phyloP scores from a whole-genome alignment of 1,140 invertebrate species.

The Maniola jurtina region DNA sequence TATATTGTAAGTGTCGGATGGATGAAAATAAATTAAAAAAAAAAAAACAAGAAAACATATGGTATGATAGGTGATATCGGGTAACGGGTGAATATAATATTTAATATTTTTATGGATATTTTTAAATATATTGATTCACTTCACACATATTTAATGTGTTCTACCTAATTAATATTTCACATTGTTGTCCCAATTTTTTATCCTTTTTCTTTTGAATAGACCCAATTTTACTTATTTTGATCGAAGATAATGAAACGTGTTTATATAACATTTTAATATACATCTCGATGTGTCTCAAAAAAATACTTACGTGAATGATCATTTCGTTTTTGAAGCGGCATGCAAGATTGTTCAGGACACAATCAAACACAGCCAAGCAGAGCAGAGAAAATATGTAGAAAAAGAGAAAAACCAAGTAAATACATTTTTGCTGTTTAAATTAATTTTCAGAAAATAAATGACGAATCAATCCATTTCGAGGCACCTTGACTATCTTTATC shows the following conservation, averaged over 20 bases:
- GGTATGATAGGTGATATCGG: conserved; percentile 64
- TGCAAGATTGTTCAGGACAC: conserved; percentile 85
- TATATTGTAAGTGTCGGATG: conserved; percentile 69
- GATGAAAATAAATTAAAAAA: conserved; percentile 60
- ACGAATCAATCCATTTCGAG: conserved; percentile 69
- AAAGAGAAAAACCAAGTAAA: conserved; percentile 83
- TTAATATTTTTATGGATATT: conserved; percentile 32
- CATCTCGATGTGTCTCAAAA: conserved; percentile 77
- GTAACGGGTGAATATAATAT: conserved; percentile 53
- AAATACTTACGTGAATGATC: conserved; percentile 88
- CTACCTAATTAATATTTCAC: conserved; percentile 32
- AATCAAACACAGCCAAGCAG: conserved; percentile 88
- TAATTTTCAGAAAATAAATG: conserved; percentile 71
- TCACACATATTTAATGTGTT: conserved; percentile 26
- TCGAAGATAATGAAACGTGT: conserved; percentile 43
- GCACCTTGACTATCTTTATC: conserved; percentile 71
- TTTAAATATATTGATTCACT: conserved; percentile 19
- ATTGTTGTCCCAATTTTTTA: conserved; percentile 31
- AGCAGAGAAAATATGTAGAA: conserved; percentile 86
- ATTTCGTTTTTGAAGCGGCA: conserved; percentile 88
- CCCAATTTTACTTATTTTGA: conserved; percentile 11
- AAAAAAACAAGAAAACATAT: conserved; percentile 46
- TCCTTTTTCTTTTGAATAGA: conserved; percentile 12
- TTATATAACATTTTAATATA: conserved; percentile 46
- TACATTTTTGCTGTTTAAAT: conserved; percentile 78